Percentiles rank a stretch among this genome's conserved stretches.
Evolutionary conservation across 2,113 vertebrate genomes (phyloP).

Genomic region (Megaceryle maxima): DNA sequence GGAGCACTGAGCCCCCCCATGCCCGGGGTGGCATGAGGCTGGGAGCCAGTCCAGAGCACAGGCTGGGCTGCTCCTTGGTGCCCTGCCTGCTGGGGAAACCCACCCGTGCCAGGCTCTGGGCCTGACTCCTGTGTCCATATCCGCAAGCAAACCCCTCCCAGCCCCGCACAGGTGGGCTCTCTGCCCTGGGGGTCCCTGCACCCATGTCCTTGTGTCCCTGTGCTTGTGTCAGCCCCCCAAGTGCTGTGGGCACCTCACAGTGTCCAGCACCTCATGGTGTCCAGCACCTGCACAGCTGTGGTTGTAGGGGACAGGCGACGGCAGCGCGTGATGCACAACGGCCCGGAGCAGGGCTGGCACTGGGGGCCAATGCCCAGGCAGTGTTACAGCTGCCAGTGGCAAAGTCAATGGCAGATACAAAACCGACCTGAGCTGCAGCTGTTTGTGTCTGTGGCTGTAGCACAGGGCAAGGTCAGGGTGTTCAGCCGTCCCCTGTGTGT

Average conservation of each 20-base stretch:
- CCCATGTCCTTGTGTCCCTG: fast-evolving
- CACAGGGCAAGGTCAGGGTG: neutral
- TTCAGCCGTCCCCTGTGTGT: neutral
- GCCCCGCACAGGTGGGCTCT: fast-evolving
- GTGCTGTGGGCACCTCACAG: neutral
- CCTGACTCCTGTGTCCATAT: fast-evolving
- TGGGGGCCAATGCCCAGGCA: neutral
- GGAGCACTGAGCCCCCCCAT: neutral
- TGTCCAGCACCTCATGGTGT: neutral
- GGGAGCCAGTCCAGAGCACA: neutral
- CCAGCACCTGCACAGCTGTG: neutral
- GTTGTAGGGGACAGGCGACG: neutral
- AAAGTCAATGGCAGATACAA: neutral
- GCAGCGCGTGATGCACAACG: fast-evolving
- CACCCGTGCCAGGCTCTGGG: neutral
- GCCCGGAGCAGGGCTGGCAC: neutral
- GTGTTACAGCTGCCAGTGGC: neutral
- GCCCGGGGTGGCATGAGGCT: neutral
- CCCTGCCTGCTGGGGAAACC: neutral
- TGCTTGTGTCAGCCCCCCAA: neutral
- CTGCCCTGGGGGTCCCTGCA: neutral
- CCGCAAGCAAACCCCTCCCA: too few species aligned
- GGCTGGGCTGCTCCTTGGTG: neutral
- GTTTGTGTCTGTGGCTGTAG: neutral
- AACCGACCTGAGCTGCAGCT: neutral